phyloP scores from a whole-genome alignment of 1,140 invertebrate species.

The Hylaeus anthracinus region DNA sequence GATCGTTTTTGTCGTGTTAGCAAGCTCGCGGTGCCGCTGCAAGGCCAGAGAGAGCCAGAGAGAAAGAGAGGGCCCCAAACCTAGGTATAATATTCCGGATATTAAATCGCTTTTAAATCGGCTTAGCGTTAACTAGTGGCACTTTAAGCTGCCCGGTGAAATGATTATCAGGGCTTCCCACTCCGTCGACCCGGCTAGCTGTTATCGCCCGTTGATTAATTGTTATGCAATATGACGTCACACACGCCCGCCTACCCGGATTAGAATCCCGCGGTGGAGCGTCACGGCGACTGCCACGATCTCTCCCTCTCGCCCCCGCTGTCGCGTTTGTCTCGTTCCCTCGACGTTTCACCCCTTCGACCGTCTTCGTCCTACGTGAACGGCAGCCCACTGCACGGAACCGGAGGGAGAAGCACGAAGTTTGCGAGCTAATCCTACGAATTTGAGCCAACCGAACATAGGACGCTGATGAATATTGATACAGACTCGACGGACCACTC shows the following conservation, averaged over 20 bases:
- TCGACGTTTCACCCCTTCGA: conserved; percentile 3
- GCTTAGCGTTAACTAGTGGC: conserved; percentile 82
- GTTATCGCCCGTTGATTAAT: conserved; percentile 82
- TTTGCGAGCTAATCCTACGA: conserved; percentile 78
- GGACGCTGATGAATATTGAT: conserved; percentile 82
- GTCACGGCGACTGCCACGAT: conserved; percentile 62
- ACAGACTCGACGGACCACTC: conserved; percentile 59
- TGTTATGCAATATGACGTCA: conserved; percentile 82
- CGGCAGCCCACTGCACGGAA: conserved; percentile 35
- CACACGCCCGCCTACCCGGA: conserved; percentile 70
- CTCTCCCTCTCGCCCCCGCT: conserved; percentile 29
- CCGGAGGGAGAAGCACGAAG: conserved; percentile 73
- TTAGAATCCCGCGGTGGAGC: conserved; percentile 75
- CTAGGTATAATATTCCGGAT: conserved; percentile 79
- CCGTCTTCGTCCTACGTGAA: conserved; percentile 35
- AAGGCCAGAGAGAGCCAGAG: conserved; percentile 12
- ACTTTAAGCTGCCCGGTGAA: conserved; percentile 82
- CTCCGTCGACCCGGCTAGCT: conserved; percentile 77
- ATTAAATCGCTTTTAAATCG: conserved; percentile 82
- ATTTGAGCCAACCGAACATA: conserved; percentile 80
- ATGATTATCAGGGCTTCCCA: conserved; percentile 81
- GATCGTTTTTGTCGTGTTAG: conserved; percentile 18
- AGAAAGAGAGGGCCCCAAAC: background rate
- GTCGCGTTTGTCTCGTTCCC: conserved; percentile 22
- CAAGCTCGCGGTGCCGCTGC: background rate